Evolutionary conservation across 2,113 vertebrate species (phyloP).

Genomic region (Strigops habroptila): DNA sequence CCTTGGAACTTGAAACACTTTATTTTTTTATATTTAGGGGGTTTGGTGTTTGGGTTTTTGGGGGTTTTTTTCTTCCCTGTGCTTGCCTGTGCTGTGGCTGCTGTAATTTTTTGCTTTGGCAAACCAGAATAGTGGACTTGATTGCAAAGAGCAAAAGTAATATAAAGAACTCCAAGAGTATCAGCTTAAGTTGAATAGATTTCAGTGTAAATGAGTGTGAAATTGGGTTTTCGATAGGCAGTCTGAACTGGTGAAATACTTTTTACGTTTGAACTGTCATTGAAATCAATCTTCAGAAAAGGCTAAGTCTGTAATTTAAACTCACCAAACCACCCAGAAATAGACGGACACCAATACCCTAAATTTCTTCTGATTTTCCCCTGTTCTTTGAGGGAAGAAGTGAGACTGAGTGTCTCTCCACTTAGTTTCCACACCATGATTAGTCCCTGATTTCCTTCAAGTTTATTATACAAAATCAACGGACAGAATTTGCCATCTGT

Average conservation of each 20-base stretch:
- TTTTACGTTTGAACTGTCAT: not conserved
- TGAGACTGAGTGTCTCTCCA: not conserved
- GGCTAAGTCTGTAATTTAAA: not conserved
- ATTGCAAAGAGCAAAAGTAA: constrained; percentile 21
- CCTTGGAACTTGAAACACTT: constrained; percentile 56
- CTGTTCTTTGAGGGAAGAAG: not conserved
- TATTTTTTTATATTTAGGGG: not conserved
- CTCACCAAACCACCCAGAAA: not conserved
- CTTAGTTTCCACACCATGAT: not conserved
- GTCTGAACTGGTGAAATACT: constrained; percentile 2
- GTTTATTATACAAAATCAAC: not conserved
- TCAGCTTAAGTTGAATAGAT: not conserved
- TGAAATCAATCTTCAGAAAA: constrained; percentile 9
- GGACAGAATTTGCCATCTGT: not conserved
- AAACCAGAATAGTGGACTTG: not conserved
- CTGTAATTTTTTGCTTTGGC: not conserved
- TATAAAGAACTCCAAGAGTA: not conserved
- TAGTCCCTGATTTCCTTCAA: not conserved
- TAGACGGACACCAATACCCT: not conserved
- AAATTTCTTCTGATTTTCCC: not conserved
- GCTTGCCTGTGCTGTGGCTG: not conserved
- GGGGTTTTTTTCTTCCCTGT: fast-evolving
- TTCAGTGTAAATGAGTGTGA: constrained; percentile 49
- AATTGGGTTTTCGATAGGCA: constrained; percentile 3
- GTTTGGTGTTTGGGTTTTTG: not conserved